These are phyloP conservation scores for Spilogale gracilis DNA, from an alignment of 2,113 vertebrate species.

Conservation along the genomic window DNA sequence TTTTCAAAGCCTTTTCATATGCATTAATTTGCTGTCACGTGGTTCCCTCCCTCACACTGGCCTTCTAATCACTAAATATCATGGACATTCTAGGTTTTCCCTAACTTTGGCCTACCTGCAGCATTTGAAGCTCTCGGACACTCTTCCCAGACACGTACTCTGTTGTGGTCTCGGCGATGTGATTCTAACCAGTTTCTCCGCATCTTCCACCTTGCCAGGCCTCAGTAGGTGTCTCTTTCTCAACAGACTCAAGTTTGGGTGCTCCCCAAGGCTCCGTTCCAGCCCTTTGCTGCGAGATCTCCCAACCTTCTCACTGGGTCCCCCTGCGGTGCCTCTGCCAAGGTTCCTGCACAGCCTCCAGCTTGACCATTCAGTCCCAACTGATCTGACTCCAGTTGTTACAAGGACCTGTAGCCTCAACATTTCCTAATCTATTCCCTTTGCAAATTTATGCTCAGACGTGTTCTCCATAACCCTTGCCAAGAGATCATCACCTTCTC, in stretches of 20 bases:
- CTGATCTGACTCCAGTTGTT: background rate
- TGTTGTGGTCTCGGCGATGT: background rate
- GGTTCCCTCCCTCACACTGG: background rate
- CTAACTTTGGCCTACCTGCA: background rate
- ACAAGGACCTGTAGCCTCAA: background rate
- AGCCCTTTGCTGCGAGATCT: background rate
- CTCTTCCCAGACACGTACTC: background rate
- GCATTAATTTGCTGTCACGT: background rate
- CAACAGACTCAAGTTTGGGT: background rate
- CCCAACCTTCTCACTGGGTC: background rate
- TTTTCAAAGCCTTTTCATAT: background rate
- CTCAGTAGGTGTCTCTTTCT: background rate
- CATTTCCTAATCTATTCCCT: background rate
- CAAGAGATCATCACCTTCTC: background rate
- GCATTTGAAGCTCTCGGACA: background rate
- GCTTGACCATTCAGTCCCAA: background rate
- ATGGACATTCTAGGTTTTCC: background rate
- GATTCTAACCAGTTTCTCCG: background rate
- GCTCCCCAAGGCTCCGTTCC: background rate
- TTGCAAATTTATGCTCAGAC: background rate
- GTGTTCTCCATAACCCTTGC: background rate
- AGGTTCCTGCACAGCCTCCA: background rate
- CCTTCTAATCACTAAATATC: background rate
- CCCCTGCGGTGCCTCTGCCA: background rate
- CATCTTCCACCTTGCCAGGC: background rate